phyloP scores from a whole-genome alignment of 2,888 invertebrate species.

The Conus canariensis region DNA sequence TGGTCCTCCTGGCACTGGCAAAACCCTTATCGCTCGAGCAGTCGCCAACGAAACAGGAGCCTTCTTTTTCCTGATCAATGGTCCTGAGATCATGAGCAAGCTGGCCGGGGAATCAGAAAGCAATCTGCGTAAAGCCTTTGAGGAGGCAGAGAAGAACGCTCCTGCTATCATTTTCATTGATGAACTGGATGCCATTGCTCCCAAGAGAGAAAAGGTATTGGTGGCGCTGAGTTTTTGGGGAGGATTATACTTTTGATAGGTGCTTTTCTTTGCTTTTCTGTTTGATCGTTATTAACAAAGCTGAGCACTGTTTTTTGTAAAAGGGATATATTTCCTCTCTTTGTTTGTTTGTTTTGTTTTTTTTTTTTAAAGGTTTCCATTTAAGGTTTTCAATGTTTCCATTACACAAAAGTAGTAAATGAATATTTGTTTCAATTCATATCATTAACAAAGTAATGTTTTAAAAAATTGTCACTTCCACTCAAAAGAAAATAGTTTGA shows the following conservation, averaged over 20 bases:
- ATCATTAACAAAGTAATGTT: too few relatives aligned
- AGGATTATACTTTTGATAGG: too few relatives aligned
- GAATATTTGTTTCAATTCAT: too few relatives aligned
- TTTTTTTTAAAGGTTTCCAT: too few relatives aligned
- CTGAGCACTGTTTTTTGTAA: neutral
- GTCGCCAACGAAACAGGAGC: constrained; percentile 99
- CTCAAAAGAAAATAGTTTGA: too few relatives aligned
- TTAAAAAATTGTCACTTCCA: too few relatives aligned
- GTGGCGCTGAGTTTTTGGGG: neutral
- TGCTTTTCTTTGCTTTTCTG: neutral
- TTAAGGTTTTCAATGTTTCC: too few relatives aligned
- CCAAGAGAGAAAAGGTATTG: constrained; percentile 95
- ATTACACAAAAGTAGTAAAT: too few relatives aligned
- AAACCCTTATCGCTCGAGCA: constrained; percentile 98
- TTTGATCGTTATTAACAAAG: neutral
- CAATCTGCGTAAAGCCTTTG: constrained; percentile 98
- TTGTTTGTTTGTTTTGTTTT: neutral
- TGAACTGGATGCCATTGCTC: constrained; percentile 99
- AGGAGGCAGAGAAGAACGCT: constrained; percentile 99
- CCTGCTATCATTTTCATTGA: constrained; percentile 99
- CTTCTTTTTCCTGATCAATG: constrained; percentile 99
- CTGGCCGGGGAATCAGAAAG: constrained; percentile 99
- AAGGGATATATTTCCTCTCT: neutral
- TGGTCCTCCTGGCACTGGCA: constrained; percentile 93
- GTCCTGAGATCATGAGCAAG: constrained; percentile 99